These are phyloP conservation scores for Hymenopus coronatus DNA, from an alignment of 2,888 invertebrate species.

Conservation along the genomic window DNA sequence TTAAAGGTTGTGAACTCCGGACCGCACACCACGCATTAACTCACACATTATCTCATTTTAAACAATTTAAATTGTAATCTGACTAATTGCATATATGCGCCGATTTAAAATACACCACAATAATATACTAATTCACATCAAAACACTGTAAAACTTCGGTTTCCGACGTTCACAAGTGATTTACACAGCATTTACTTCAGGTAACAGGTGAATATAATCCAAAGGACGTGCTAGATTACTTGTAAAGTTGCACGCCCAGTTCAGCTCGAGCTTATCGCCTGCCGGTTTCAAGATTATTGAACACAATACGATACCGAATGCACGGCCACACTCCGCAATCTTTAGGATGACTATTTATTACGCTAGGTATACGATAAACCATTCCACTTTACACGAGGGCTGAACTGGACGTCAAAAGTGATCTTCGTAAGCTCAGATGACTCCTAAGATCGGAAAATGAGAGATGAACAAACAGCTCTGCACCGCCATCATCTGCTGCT, in stretches of 20 bases:
- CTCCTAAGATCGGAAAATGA: conserved; percentile 34
- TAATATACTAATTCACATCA: conserved; percentile 3
- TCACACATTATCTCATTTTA: background rate
- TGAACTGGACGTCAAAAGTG: conserved; percentile 13
- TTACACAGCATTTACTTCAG: conserved; percentile 1
- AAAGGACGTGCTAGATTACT: background rate
- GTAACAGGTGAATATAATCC: background rate
- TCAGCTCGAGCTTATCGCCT: conserved; percentile 28
- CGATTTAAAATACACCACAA: background rate
- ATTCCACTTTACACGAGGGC: conserved; percentile 3
- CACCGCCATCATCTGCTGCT: conserved; percentile 37
- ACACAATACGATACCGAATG: conserved; percentile 18
- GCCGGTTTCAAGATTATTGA: conserved; percentile 32
- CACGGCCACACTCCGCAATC: conserved; percentile 9
- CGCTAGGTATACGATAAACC: conserved; percentile 1
- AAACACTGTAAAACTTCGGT: conserved; percentile 4
- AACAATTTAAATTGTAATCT: background rate
- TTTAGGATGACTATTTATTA: conserved; percentile 3
- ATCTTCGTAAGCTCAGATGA: conserved; percentile 32
- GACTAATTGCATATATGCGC: background rate
- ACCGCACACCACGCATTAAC: conserved; percentile 24
- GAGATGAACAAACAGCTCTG: conserved; percentile 35
- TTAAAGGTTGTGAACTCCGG: conserved; percentile 22
- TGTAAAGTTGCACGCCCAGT: conserved; percentile 28
- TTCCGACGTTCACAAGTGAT: background rate